Evolutionary conservation across 1,140 invertebrate species (phyloP).

Genomic region (Argopecten irradians): DNA sequence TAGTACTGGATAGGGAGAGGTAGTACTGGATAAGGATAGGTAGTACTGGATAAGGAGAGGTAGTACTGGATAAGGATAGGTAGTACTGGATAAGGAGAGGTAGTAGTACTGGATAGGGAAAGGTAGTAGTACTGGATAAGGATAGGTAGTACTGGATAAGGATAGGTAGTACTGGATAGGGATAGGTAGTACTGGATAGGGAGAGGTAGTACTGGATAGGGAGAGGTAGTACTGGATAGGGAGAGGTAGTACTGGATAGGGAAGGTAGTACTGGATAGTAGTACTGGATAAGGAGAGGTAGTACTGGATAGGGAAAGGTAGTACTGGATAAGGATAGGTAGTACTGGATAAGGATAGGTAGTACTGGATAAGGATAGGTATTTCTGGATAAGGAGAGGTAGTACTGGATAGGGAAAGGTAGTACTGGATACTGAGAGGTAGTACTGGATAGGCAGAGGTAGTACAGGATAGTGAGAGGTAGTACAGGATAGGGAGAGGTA

Average conservation of each 20-base stretch:
- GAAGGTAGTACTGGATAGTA: background rate
- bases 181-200: background rate
- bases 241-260: background rate
- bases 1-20: background rate
- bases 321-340: no score
- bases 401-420: background rate
- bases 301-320: background rate
- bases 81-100: background rate
- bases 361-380: background rate
- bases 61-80: background rate
- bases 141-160: no score
- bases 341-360: no score
- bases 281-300: no score
- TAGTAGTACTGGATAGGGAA: background rate
- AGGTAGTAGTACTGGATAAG: background rate
- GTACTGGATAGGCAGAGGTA: background rate
- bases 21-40: background rate
- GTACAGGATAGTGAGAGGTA: no score
- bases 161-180: background rate
- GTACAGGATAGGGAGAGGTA: background rate
- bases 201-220: background rate
- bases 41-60: no score
- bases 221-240: no score
- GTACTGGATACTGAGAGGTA: background rate
- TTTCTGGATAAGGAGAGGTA: background rate